Percentiles rank a stretch among this genome's conserved stretches.
Conservation (phyloP, 2,797 vertebrate genomes). For the Botia almorhae region DNA sequence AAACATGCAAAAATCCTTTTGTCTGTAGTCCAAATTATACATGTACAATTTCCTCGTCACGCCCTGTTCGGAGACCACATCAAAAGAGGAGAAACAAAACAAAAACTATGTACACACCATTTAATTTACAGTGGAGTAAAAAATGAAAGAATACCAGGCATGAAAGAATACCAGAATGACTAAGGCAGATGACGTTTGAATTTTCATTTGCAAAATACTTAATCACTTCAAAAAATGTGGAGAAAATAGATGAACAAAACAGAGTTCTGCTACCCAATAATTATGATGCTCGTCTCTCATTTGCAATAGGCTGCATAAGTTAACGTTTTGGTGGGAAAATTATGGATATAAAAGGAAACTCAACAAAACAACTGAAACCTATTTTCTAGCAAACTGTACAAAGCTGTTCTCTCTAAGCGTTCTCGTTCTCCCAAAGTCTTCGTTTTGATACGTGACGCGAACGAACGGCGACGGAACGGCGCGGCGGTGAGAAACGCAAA, state of each 20-base stretch:
- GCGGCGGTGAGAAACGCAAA: conserved; percentile 72
- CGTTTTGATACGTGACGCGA: conserved; percentile 36
- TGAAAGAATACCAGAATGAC: conserved; percentile 85
- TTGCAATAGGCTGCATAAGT: conserved; percentile 89
- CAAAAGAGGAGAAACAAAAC: conserved; percentile 75
- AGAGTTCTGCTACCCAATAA: conserved; percentile 86
- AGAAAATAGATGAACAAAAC: conserved; percentile 45
- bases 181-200: conserved; percentile 84
- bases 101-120: conserved; percentile 86
- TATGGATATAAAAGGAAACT: conserved; percentile 73
- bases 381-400: conserved; percentile 84
- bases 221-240: conserved; percentile 78
- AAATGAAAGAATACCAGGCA: conserved; percentile 61
- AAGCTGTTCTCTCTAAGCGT: conserved; percentile 77
- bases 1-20: conserved; percentile 99
- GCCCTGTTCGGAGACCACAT: conserved; percentile 91
- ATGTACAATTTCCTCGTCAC: conserved; percentile 89
- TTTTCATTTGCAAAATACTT: conserved; percentile 82
- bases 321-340: conserved; percentile 68
- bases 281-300: conserved; percentile 86
- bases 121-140: conserved; percentile 92
- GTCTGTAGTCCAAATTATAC: conserved; percentile 98
- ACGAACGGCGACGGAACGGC: too few species aligned
- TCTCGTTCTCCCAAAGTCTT: conserved; percentile 40
- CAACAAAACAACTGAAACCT: conserved; percentile 54